Conservation (phyloP, 2,797 vertebrate species). For the Pogonophryne albipinna region DNA sequence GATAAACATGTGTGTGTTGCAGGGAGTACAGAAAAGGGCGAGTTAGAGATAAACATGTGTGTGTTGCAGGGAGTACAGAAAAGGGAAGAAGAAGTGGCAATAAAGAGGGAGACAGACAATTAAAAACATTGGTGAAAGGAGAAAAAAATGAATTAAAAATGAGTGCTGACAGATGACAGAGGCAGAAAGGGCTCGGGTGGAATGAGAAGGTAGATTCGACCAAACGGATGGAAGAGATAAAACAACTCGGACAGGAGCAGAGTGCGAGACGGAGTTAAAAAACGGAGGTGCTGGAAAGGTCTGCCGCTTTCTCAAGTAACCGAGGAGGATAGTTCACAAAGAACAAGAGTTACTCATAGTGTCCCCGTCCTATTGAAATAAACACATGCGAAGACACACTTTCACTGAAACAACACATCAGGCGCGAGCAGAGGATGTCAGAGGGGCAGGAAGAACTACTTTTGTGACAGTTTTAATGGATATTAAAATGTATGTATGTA, state of each 20-base stretch:
- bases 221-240: constrained; percentile 24
- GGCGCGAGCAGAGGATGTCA: too few relatives aligned
- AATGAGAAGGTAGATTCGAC: constrained; percentile 30
- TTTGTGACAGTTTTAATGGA: too few relatives aligned
- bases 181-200: constrained; percentile 22
- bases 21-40: too few relatives aligned
- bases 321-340: constrained; percentile 27
- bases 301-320: constrained; percentile 38
- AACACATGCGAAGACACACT: neutral
- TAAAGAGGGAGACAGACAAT: constrained; percentile 25
- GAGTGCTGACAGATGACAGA: constrained; percentile 30
- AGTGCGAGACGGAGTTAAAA: constrained; percentile 14
- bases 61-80: too few relatives aligned
- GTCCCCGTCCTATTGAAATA: constrained; percentile 53
- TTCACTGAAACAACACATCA: too few relatives aligned
- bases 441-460: too few relatives aligned
- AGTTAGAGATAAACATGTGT: too few relatives aligned
- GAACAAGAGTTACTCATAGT: constrained; percentile 35
- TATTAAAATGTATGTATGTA: too few relatives aligned
- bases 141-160: constrained; percentile 27
- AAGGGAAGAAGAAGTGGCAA: constrained; percentile 1
- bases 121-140: constrained; percentile 13
- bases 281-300: constrained; percentile 26
- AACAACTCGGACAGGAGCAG: constrained; percentile 28
- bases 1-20: too few relatives aligned